Conservation (phyloP, 37 sponge, comb jelly and placozoan species). For the Theonella swinhoei region DNA sequence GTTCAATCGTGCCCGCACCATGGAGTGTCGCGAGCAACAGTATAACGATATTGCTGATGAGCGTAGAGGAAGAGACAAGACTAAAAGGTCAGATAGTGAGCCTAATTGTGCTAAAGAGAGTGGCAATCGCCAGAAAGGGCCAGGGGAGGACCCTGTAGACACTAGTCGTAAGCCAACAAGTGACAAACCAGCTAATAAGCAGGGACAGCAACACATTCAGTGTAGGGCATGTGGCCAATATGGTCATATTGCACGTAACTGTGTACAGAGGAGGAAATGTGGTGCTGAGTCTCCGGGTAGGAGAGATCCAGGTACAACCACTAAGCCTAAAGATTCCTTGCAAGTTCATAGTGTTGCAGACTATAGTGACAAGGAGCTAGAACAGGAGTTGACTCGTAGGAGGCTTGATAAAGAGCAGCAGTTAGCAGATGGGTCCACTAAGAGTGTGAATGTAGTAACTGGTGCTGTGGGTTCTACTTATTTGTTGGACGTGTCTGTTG, state of each 20-base stretch:
- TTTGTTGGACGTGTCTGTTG: constrained; percentile 2
- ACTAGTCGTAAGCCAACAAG: neutral
- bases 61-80: neutral
- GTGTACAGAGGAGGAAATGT: neutral
- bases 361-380: constrained; percentile 1
- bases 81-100: neutral
- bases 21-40: neutral
- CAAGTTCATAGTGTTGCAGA: neutral
- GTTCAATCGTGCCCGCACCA: neutral
- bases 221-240: neutral
- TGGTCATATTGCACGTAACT: neutral
- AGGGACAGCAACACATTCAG: neutral
- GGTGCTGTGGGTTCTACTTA: constrained; percentile 14
- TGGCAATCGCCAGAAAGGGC: neutral
- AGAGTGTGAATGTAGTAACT: constrained; percentile 26
- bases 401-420: constrained; percentile 14
- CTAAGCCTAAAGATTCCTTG: neutral
- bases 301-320: neutral
- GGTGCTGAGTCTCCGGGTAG: neutral
- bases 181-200: neutral
- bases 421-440: neutral
- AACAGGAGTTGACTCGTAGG: constrained; percentile 11
- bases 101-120: neutral
- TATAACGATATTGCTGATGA: neutral
- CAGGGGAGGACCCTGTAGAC: neutral